Conservation (phyloP, 2,113 vertebrate species). For the Cyanocitta stelleri region DNA sequence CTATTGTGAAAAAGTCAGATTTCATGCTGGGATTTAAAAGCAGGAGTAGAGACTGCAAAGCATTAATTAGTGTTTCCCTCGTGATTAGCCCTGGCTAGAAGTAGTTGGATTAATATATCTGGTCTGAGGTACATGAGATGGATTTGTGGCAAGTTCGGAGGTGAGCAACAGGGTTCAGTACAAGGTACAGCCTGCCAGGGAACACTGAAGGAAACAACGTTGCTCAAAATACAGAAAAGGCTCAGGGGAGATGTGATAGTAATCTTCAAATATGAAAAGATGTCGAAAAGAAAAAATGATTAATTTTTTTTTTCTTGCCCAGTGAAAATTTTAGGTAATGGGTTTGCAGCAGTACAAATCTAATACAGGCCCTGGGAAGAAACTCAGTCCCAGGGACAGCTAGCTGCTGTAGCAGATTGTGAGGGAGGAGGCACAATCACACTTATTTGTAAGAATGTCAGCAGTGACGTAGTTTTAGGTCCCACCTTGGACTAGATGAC, state of each 20-base stretch:
- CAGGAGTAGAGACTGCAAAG: neutral
- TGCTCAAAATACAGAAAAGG: neutral
- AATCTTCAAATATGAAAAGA: neutral
- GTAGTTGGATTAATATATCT: neutral
- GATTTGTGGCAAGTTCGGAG: neutral
- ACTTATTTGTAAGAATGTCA: neutral
- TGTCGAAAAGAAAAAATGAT: neutral
- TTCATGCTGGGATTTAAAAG: neutral
- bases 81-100: neutral
- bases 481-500: constrained; percentile 16
- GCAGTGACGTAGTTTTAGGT: neutral
- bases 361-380: neutral
- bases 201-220: neutral
- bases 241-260: neutral
- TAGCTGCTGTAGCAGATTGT: neutral
- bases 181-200: neutral
- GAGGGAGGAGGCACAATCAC: neutral
- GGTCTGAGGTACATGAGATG: neutral
- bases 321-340: neutral
- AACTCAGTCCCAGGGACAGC: neutral
- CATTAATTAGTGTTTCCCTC: neutral
- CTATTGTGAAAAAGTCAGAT: neutral
- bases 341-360: neutral
- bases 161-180: neutral
- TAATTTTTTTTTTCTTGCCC: neutral